These are phyloP conservation scores for Carassius auratus DNA, from an alignment of 2,113 vertebrate species.

Conservation along the genomic window DNA sequence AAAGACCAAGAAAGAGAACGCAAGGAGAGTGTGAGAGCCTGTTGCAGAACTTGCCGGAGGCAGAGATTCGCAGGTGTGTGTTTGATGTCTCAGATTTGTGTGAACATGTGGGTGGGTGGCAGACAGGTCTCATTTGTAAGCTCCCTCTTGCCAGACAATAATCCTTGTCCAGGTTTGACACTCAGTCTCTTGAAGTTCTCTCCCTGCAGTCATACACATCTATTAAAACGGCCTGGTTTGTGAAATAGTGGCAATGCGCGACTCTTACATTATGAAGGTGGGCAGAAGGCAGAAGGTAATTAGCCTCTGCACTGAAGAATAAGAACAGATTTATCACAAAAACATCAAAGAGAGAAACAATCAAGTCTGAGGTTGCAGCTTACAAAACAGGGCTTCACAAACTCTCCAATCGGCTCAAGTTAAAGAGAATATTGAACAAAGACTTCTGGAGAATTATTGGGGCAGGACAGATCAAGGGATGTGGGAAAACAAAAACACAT, in stretches of 20 bases:
- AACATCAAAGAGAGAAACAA: constrained; percentile 43
- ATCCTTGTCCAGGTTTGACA: constrained; percentile 30
- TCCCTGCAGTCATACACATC: constrained; percentile 31
- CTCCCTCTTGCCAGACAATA: constrained; percentile 50
- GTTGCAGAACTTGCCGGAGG: not conserved
- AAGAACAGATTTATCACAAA: constrained; percentile 34
- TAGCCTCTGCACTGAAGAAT: constrained; percentile 48
- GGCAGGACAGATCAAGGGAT: not conserved
- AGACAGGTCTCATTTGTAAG: constrained; percentile 53
- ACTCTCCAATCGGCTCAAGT: not conserved
- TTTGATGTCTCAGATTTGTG: constrained; percentile 32
- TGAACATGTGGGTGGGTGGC: constrained; percentile 28
- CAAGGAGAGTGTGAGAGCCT: not conserved
- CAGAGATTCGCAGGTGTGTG: constrained; percentile 1
- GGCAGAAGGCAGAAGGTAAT: constrained; percentile 37
- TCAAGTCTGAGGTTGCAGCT: not conserved
- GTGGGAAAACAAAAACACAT: too few relatives aligned
- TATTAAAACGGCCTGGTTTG: constrained; percentile 2
- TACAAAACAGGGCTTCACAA: not conserved
- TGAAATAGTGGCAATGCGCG: not conserved
- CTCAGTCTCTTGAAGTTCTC: constrained; percentile 32
- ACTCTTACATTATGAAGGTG: not conserved
- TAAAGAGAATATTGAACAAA: constrained; percentile 1
- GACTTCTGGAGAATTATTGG: not conserved
- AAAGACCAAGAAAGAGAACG: not conserved